phyloP scores from a whole-genome alignment of 2,888 invertebrate species.

The Cantharis lateralis region DNA sequence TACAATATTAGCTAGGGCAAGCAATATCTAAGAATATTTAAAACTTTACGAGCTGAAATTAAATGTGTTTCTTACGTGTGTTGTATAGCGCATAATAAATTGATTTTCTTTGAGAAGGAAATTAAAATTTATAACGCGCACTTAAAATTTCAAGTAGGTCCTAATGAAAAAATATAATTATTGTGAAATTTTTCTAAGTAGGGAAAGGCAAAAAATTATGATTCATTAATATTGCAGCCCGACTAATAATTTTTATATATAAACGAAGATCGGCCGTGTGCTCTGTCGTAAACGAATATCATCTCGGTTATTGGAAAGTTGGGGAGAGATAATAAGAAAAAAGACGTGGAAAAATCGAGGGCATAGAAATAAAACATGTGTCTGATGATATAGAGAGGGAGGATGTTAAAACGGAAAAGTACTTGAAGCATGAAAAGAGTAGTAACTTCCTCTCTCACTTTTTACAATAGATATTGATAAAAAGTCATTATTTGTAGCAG shows the following conservation, averaged over 20 bases:
- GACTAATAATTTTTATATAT: conserved; percentile 32
- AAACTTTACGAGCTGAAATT: background rate
- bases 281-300: conserved; percentile 40
- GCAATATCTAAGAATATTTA: background rate
- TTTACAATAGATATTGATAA: conserved; percentile 25
- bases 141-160: background rate
- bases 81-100: background rate
- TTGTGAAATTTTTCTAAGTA: conserved; percentile 16
- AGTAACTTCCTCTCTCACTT: conserved; percentile 38
- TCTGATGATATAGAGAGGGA: conserved; percentile 47
- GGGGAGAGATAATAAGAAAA: conserved; percentile 42
- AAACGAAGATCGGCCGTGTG: conserved; percentile 26
- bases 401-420: conserved; percentile 40
- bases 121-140: background rate
- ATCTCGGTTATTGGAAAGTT: conserved; percentile 38
- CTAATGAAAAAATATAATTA: background rate
- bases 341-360: conserved; percentile 38
- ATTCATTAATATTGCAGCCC: conserved; percentile 26
- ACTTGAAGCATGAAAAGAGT: conserved; percentile 41
- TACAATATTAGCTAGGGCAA: conserved; percentile 8
- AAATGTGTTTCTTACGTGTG: background rate
- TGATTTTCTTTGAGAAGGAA: background rate
- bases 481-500: conserved; percentile 13
- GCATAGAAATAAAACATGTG: conserved; percentile 49
- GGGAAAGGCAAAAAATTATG: conserved; percentile 15